Evolutionary conservation across 2,113 vertebrate species (phyloP), one percentile per base, ranked within the genome.

Genomic region (Caracal caracal): DNA sequence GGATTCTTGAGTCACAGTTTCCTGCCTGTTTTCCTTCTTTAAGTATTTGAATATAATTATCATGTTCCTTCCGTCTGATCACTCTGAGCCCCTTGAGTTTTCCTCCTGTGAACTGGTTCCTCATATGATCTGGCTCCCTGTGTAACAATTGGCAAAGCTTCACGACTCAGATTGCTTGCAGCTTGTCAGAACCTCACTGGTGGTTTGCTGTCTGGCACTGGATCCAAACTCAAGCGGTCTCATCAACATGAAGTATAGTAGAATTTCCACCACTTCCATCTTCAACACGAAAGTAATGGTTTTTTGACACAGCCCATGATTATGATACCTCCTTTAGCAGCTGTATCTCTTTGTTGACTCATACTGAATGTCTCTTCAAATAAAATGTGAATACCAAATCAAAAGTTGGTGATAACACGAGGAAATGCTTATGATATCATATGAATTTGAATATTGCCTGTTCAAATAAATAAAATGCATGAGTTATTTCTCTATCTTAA

Each of bases 31-130:
- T 80, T 70, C 49, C 10, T 61, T 61, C 66, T 68, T 84, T 56
- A 76, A 70, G 30, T 87, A 75, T 93, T 75, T 94, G 40, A 80
- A 56, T 40, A 2, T 79, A 51, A 94, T 40, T 28, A 71, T 78
- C 61, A 75, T 43, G 35, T 75, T 95, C 13, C n/a, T 59, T 65
- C 24, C 10, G 5, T n/a, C 61, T 49, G 28, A 63, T 89, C 37
- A 35, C 68, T 80, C 40, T 91, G 51, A 76, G n/a, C 81, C 53
- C 43, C 68, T 91, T 88, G 81, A n/a, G 53, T 89, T 80, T 85
- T 88, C 37, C n/a, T 90, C 56, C 75, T 70, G 8, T 4, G 13
- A 75, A 47, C n/a, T 30, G 22, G 37, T 65, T 81, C 15, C 87
- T 93, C 28, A 20, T 17, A 26, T n/a, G 49, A 70, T 82, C 70